Base-by-base conservation (phyloP, 1,140 invertebrate species). In the Drosophila elegans region DNA sequence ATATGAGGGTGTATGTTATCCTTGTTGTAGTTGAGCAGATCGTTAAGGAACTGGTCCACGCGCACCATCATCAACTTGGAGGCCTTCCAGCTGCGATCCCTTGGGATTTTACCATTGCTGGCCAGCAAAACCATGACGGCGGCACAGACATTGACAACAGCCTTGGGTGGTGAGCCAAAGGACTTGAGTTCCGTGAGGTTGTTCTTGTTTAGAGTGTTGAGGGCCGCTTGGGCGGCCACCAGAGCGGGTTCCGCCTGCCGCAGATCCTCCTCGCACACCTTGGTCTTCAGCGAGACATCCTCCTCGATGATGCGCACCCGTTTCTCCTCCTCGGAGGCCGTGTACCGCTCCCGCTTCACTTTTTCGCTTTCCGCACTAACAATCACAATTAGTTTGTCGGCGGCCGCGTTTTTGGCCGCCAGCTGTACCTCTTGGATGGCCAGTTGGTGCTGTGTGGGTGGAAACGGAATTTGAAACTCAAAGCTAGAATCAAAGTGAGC, bases 101-200 rank as follows among this genome's bases (percentile, higher is more conserved):
- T 98, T 0, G 98, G 97, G 62, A 99, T 95, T 93, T 97, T 97
- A 1, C 97, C 97, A 88, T 96, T 96, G 27, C 95, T 95, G 3
- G 97, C 95, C 68, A 98, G 95, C 11, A 99, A 93, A 45, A 98
- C 96, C 90, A 98, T 95, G 1, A 99, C 98, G 25, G 98, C 98
- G 11, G 97, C 95, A 6, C 95, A 95, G 0, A 99, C 98, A 86
- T 96, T 97, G 2, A 97, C 94, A 2, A 99, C 97, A 51, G 96
- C 96, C 45, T 95, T 94, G 10, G 96, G 96, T 25, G 96, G 96
- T n/a, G 95, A 95, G 0, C 97, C 97, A 92, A 99, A 98, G 2
- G 98, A 98, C 92, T 99, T 99, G 74, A 99, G 92, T 92, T 99
- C 98, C 1, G 98, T 98, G 42, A 99, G 93, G 93, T 99, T 99